These are phyloP conservation scores for Apotomis turbidana DNA, from an alignment of 2,888 invertebrate species.

Conservation along the genomic window DNA sequence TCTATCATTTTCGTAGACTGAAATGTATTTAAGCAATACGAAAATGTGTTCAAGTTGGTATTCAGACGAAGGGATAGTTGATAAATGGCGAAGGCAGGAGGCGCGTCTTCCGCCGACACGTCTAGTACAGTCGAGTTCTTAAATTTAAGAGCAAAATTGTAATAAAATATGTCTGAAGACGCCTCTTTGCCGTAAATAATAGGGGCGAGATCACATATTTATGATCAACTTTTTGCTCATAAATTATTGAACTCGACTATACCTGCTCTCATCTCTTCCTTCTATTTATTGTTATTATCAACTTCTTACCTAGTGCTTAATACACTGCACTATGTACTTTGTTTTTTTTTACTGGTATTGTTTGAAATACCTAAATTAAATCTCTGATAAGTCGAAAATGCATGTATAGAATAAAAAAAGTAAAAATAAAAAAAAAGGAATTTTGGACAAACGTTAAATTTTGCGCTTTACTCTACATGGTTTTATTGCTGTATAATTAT, in stretches of 20 bases:
- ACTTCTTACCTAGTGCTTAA: constrained; percentile 31
- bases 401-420: constrained; percentile 18
- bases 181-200: no score
- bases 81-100: not conserved
- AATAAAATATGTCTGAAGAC: no score
- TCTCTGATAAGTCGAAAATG: constrained; percentile 14
- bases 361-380: constrained; percentile 21
- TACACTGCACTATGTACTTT: constrained; percentile 26
- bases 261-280: not conserved
- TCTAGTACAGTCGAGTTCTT: not conserved
- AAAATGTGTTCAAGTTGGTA: constrained; percentile 36
- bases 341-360: constrained; percentile 23
- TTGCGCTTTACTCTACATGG: constrained; percentile 53
- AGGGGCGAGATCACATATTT: no score
- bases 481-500: constrained; percentile 56
- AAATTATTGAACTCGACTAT: not conserved
- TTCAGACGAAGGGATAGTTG: constrained; percentile 21
- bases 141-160: no score
- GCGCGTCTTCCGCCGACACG: not conserved
- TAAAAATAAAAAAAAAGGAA: constrained; percentile 67
- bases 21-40: constrained; percentile 37
- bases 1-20: constrained; percentile 29
- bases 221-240: no score
- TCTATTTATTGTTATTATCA: constrained; percentile 16
- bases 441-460: constrained; percentile 75